Percentiles rank a stretch among this genome's conserved stretches.
Evolutionary conservation across 2,797 vertebrate species (phyloP).

Genomic region (Fistularia commersonii): DNA sequence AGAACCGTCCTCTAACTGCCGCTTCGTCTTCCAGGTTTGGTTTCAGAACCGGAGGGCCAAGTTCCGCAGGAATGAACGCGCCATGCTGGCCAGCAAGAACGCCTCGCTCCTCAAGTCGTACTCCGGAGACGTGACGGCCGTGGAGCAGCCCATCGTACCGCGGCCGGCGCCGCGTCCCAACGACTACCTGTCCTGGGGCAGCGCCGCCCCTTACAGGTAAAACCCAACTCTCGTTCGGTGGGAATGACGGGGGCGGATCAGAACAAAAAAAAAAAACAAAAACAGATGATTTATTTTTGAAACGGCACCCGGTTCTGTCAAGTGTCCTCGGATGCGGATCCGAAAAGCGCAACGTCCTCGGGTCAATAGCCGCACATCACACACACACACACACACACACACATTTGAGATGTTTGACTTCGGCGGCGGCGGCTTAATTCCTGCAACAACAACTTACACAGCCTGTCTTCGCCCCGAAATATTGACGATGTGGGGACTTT

Average conservation of each 20-base stretch:
- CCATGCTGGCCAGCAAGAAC: slow-evolving; percentile 98
- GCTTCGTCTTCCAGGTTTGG: slow-evolving; percentile 97
- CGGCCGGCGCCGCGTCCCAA: slow-evolving; percentile 91
- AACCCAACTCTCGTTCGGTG: background rate
- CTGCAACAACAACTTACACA: too few species aligned
- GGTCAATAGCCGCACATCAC: background rate
- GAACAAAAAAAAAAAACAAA: too few species aligned
- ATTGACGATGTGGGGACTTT: too few species aligned
- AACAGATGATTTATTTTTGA: background rate
- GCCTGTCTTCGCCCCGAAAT: too few species aligned
- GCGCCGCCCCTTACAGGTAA: slow-evolving; percentile 93
- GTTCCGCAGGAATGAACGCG: slow-evolving; percentile 93
- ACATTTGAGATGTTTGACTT: too few species aligned
- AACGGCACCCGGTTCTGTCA: too few species aligned
- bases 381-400: slow-evolving; percentile 5
- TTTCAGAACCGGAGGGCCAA: slow-evolving; percentile 97
- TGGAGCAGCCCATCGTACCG: slow-evolving; percentile 97
- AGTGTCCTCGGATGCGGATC: too few species aligned
- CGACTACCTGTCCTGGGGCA: slow-evolving; percentile 97
- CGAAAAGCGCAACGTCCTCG: too few species aligned
- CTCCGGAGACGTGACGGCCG: slow-evolving; percentile 90
- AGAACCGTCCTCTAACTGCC: too few species aligned
- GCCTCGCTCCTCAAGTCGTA: slow-evolving; percentile 96
- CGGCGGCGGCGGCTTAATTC: too few species aligned
- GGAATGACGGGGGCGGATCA: too few species aligned